These are phyloP conservation scores for Chaunax sp. DNA, from an alignment of 2,797 vertebrate species.

Conservation along the genomic window DNA sequence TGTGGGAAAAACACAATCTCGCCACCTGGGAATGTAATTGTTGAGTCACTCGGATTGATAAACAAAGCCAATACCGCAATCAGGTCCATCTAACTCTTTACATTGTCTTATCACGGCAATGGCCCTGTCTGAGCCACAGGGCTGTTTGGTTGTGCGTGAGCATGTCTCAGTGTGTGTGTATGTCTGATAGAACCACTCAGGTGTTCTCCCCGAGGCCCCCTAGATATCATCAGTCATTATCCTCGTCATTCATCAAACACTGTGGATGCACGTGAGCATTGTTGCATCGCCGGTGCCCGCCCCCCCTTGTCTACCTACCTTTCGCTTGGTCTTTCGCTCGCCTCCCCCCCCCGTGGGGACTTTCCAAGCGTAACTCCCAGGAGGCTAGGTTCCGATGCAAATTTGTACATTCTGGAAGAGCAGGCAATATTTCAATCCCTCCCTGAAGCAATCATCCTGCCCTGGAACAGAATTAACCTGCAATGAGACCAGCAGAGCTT, in stretches of 20 bases:
- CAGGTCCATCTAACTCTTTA: constrained; percentile 58
- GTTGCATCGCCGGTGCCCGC: constrained; percentile 14
- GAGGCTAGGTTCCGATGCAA: constrained; percentile 59
- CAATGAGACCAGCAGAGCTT: not conserved
- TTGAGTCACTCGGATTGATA: constrained; percentile 45
- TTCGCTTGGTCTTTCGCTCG: constrained; percentile 54
- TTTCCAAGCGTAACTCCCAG: constrained; percentile 54
- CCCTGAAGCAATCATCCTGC: constrained; percentile 10
- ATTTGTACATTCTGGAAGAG: constrained; percentile 54
- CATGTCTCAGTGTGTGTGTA: constrained; percentile 27
- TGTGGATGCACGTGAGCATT: constrained; percentile 72
- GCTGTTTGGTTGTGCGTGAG: constrained; percentile 22
- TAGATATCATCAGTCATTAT: constrained; percentile 83
- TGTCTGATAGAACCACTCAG: constrained; percentile 73
- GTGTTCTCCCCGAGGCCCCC: constrained; percentile 81
- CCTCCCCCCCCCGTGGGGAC: constrained; percentile 46
- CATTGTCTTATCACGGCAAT: constrained; percentile 47
- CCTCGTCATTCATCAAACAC: constrained; percentile 81
- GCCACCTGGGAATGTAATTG: constrained; percentile 45
- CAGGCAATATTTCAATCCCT: constrained; percentile 22
- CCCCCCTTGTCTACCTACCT: constrained; percentile 33
- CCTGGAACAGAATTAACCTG: constrained; percentile 27
- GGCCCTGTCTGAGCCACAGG: constrained; percentile 43
- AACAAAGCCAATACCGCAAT: constrained; percentile 52
- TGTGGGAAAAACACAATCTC: constrained; percentile 4